Percentiles rank a stretch among this genome's conserved stretches.
Conservation (phyloP, 2,113 vertebrate genomes). For the Orientallactaga bullata region DNA sequence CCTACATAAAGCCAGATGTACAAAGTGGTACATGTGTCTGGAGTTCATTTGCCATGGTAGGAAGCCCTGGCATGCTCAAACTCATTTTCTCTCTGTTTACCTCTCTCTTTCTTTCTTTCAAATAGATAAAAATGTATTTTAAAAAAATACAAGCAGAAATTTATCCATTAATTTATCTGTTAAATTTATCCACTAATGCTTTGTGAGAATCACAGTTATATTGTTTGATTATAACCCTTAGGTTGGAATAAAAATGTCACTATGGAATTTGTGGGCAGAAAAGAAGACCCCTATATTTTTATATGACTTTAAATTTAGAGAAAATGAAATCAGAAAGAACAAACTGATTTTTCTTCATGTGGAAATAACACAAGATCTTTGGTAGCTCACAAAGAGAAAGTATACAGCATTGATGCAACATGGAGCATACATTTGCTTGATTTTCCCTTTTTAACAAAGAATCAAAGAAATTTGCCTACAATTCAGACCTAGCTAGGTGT, state of each 20-base stretch:
- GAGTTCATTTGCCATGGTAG: no score
- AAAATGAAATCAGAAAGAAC: background rate
- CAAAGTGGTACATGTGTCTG: no score
- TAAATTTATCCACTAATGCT: background rate
- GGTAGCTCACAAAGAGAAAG: background rate
- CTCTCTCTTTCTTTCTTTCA: background rate
- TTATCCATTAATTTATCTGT: background rate
- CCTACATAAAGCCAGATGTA: no score
- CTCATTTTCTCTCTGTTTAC: no score
- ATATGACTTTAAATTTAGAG: background rate
- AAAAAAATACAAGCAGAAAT: background rate
- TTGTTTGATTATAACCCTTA: background rate
- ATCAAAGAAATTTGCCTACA: background rate
- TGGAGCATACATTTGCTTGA: background rate
- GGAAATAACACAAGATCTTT: background rate
- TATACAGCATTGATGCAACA: background rate
- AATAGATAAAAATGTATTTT: no score
- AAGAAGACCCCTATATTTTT: background rate
- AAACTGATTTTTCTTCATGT: background rate
- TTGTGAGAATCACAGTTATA: background rate
- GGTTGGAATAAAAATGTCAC: background rate
- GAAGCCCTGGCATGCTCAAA: no score
- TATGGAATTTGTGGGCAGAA: background rate
- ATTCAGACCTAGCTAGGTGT: background rate
- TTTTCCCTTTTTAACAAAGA: conserved; percentile 22